Evolutionary conservation across 2,888 invertebrate species (phyloP), one percentile per base, ranked within the genome.

Genomic region (Ganaspis brasiliensis): DNA sequence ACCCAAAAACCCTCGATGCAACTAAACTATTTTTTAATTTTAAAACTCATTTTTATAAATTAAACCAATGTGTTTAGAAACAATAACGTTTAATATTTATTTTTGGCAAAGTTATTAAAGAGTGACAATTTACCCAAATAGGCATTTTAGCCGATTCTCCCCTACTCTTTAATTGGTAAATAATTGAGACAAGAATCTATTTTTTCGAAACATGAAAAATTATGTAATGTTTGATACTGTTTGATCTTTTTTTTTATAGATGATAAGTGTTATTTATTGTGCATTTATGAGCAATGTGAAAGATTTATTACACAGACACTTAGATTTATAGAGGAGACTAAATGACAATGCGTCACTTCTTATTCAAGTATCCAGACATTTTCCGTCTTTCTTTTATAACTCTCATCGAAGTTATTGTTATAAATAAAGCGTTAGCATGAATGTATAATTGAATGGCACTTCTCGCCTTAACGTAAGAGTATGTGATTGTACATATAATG

Each of bases 301-400:
- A 31, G 31, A 31, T 31, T 19, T 52, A 52, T 52, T n/a, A 16
- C 8, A 16, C 14, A 9, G 12, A 45, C 10, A 10, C 45, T 14
- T 45, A 10, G 14, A 45, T 14, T 14, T 31, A 31, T 31, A 14
- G 45, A 45, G 45, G 14, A 45, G 45, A 45, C 45, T 45, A 45
- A 45, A 45, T 45, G 52, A 52, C 52, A 52, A 52, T 52, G 52
- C 12, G 19, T 52, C 52, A 52, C 52, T 52, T 52, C 1, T 16
- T 16, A n/a, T 16, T 52, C 52, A 52, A 16, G 52, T n/a, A n/a
- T n/a, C 52, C 19, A 52, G 19, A 52, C 52, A n/a, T 52, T 52
- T 19, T 52, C 19, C 52, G n/a, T 19, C 52, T 52, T 52, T 52
- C 52, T 52, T 16, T n/a, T 4, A 16, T 52, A 52, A 16, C 16